Base-by-base conservation (phyloP, 1,140 invertebrate species). In the Pachypeltis micranthus region DNA sequence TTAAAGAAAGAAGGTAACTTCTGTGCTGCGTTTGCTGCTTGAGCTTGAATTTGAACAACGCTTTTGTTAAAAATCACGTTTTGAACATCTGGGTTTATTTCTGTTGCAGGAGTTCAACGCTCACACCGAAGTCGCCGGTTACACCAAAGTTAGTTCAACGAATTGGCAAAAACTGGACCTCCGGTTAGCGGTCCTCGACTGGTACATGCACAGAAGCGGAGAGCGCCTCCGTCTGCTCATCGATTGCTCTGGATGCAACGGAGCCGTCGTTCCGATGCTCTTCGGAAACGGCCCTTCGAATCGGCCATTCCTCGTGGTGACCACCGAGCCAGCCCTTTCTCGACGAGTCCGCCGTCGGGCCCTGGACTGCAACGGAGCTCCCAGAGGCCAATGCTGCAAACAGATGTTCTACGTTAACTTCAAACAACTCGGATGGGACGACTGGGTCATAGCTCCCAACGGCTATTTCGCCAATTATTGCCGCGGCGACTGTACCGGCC, bases 391-490 rank as follows among this genome's bases (percentile, higher is more conserved):
- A 71, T 96, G 93, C 74, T 95, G 92, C 76, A 91, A 93, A 69
- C 86, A 94, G 73, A 83, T 86, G 24, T 90, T 94, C 75, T 92
- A 90, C 77, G 90, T 96, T 47, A 90, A 84, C 73, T 96, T 96
- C 76, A 85, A 85, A 66, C 84, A 89, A 61, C 80, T 96, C 16
- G 91, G 91, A 61, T 96, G 92, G 92, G 90, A 93, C 72, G 91
- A 93, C 77, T 94, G 91, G 90, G 92, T 96, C 70, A 93, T 95
- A 65, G 90, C 90, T 34, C 91, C 92, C 2, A 73, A 71, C 59
- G 83, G 83, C 47, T 93, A 95, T 76, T 89, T 90, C 74, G 91
- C 91, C n/a, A 94, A 94, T 75, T 95, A 93, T 76, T 96, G 93
- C 75, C 83, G 86, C 69, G 92, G 92, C 54, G 88, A 91, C 69